phyloP scores from a whole-genome alignment of 2,888 invertebrate genomes.

The Euclidia mi region DNA sequence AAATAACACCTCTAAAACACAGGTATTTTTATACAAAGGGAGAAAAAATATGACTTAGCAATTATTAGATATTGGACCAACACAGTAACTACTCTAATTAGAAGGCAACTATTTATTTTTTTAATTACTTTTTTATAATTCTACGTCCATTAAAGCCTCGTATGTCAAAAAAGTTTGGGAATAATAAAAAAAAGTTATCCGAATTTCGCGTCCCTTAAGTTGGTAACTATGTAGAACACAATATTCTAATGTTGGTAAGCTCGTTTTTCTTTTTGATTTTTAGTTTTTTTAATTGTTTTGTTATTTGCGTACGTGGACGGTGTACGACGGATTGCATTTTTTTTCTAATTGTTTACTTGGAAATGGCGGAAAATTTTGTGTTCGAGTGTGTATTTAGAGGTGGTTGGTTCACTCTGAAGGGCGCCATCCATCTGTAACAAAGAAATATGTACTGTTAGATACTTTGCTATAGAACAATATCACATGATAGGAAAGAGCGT shows the following conservation, averaged over 20 bases:
- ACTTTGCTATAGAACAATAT: too few relatives aligned
- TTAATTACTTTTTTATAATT: constrained; percentile 56
- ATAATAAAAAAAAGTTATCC: constrained; percentile 29
- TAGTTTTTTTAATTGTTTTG: constrained; percentile 67
- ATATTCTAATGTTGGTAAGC: constrained; percentile 72
- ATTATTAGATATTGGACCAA: constrained; percentile 81
- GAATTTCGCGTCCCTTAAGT: constrained; percentile 31
- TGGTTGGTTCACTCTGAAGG: constrained; percentile 58
- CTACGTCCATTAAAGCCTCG: constrained; percentile 65
- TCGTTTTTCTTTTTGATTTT: constrained; percentile 82
- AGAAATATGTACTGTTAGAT: constrained; percentile 11
- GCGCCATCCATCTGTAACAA: constrained; percentile 80
- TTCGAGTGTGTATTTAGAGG: constrained; percentile 37
- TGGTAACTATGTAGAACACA: constrained; percentile 71
- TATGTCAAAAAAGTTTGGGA: constrained; percentile 53
- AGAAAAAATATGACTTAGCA: constrained; percentile 60
- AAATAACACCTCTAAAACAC: constrained; percentile 63
- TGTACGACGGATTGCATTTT: constrained; percentile 76
- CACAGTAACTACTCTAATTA: constrained; percentile 73
- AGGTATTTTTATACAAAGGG: constrained; percentile 56
- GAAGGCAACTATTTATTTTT: constrained; percentile 85
- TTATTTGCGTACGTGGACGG: constrained; percentile 72
- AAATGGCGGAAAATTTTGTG: constrained; percentile 52
- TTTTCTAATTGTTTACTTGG: constrained; percentile 58
- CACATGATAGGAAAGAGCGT: too few relatives aligned